Percentiles rank a stretch among this genome's conserved stretches.
These are phyloP conservation scores for Cryptoblepharus egeriae DNA, from an alignment of 2,797 vertebrate species.

Conservation along the genomic window DNA sequence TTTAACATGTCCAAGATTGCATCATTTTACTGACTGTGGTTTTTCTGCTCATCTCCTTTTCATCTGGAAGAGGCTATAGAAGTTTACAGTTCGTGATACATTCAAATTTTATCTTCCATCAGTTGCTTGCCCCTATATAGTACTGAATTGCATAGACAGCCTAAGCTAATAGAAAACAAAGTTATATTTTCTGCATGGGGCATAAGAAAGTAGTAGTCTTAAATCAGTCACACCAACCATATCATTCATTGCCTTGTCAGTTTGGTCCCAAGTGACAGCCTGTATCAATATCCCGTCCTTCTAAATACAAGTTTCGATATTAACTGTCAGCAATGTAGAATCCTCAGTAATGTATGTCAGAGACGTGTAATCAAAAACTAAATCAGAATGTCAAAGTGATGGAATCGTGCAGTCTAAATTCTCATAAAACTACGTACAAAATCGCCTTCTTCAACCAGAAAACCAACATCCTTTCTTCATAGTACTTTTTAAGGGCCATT, in stretches of 20 bases:
- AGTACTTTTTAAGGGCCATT: not conserved
- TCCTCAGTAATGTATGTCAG: constrained; percentile 37
- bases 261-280: constrained; percentile 1
- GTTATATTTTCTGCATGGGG: not conserved
- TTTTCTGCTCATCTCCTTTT: not conserved
- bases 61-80: not conserved
- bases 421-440: constrained; percentile 20
- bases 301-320: constrained; percentile 31
- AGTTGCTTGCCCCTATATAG: not conserved
- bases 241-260: constrained; percentile 24
- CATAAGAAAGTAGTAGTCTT: constrained; percentile 3
- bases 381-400: constrained; percentile 41
- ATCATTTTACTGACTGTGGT: not conserved
- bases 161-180: constrained; percentile 2
- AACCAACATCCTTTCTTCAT: not conserved
- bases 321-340: constrained; percentile 33
- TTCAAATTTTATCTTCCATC: not conserved
- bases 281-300: constrained; percentile 24
- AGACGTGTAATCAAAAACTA: constrained; percentile 41
- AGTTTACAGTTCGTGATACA: not conserved
- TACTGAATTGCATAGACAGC: not conserved
- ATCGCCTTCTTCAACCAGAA: not conserved
- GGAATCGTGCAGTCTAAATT: constrained; percentile 10
- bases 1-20: too few relatives aligned
- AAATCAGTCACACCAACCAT: not conserved